A percentile compares a stretch with the other conserved stretches of the same genome.
Evolutionary conservation across 2,888 invertebrate genomes (phyloP).

Genomic region (Melipona beecheii): DNA sequence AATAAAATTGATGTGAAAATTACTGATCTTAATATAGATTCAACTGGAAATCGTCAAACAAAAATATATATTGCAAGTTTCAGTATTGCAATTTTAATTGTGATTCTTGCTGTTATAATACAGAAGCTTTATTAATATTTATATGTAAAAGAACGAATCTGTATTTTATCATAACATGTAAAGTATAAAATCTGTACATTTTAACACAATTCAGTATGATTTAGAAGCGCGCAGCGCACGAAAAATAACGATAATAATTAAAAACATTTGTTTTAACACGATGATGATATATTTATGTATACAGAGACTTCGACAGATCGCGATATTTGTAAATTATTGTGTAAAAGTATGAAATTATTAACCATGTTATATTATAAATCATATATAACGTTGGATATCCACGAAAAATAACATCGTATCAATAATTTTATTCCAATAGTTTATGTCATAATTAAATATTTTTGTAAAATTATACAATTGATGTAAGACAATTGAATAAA

Average conservation of each 20-base stretch:
- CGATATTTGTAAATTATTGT: slow-evolving; percentile 48
- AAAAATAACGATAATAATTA: slow-evolving; percentile 14
- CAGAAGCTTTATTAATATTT: slow-evolving; percentile 83
- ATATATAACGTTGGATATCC: slow-evolving; percentile 12
- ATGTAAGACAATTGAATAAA: slow-evolving; percentile 53
- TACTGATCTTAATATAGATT: slow-evolving; percentile 85
- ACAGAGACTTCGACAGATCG: slow-evolving; percentile 12
- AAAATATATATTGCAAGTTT: slow-evolving; percentile 87
- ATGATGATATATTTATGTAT: slow-evolving; percentile 40
- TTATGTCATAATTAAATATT: slow-evolving; percentile 43
- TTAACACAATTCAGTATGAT: not conserved
- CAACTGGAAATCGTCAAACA: slow-evolving; percentile 87
- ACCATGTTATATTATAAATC: slow-evolving; percentile 20
- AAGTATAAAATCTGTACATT: slow-evolving; percentile 15
- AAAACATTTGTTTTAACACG: slow-evolving; percentile 18
- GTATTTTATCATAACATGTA: slow-evolving; percentile 27
- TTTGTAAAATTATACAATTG: slow-evolving; percentile 49
- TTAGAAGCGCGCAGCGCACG: slow-evolving; percentile 1
- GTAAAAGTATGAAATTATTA: slow-evolving; percentile 53
- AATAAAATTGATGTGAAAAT: slow-evolving; percentile 84
- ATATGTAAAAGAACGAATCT: slow-evolving; percentile 12
- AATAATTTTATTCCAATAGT: slow-evolving; percentile 35
- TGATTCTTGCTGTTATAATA: slow-evolving; percentile 87
- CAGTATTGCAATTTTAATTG: slow-evolving; percentile 87
- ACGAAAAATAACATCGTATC: not conserved